These are phyloP conservation scores for Drosophila littoralis DNA, from an alignment of 1,140 invertebrate species.

Conservation along the genomic window DNA sequence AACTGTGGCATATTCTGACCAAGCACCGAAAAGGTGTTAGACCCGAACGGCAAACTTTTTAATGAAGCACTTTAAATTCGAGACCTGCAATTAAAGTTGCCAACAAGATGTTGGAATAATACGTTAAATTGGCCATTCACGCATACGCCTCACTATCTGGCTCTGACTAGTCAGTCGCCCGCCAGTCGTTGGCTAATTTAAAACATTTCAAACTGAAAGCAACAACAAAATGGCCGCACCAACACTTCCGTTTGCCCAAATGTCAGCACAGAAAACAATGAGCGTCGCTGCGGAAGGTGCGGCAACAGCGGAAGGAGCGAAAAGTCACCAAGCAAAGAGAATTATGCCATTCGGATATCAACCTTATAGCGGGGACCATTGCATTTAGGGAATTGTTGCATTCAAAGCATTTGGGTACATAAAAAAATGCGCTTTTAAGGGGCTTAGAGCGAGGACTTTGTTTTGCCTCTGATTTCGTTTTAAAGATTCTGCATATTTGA, in stretches of 20 bases:
- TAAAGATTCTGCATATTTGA: no score
- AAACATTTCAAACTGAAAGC: neutral
- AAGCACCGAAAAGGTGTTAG: neutral
- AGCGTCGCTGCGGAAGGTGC: neutral
- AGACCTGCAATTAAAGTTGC: neutral
- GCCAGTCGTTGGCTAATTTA: neutral
- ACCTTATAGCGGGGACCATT: neutral
- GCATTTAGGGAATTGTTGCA: slow-evolving; percentile 1
- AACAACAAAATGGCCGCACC: slow-evolving; percentile 3
- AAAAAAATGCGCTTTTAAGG: no score
- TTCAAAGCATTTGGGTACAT: neutral
- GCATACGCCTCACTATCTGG: neutral
- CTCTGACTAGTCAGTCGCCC: no score
- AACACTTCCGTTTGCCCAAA: slow-evolving; percentile 1
- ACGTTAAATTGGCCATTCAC: neutral
- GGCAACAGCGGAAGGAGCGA: neutral
- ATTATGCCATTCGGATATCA: slow-evolving; percentile 4
- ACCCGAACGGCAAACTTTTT: slow-evolving; percentile 36
- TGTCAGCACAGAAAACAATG: neutral
- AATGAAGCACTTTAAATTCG: slow-evolving; percentile 28
- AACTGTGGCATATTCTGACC: slow-evolving; percentile 36
- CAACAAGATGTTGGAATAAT: neutral
- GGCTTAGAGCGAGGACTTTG: no score
- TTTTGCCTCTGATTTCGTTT: no score
- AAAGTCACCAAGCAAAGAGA: neutral